phyloP scores from a whole-genome alignment of 2,797 vertebrate species.

The Mustela erminea region DNA sequence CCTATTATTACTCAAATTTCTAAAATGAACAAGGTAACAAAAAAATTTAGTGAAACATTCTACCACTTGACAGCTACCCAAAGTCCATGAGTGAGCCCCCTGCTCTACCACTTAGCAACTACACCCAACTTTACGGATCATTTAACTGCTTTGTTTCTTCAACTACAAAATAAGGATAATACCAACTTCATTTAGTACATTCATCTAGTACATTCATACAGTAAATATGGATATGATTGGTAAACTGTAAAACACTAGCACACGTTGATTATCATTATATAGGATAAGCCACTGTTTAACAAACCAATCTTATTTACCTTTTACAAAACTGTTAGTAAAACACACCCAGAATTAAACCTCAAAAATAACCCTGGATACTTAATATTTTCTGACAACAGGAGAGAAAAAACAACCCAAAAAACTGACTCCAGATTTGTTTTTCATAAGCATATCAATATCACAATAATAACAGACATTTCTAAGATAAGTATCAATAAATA shows the following conservation, averaged over 20 bases:
- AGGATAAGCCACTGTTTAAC: not conserved
- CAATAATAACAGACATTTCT: not conserved
- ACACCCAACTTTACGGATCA: not conserved
- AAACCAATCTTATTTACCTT: slow-evolving; percentile 33
- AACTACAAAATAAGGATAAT: slow-evolving; percentile 35
- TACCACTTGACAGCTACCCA: slow-evolving; percentile 17
- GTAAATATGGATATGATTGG: not conserved
- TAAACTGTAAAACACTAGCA: slow-evolving; percentile 4
- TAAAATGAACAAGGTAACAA: slow-evolving; percentile 82
- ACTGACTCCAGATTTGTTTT: not conserved
- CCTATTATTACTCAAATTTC: slow-evolving; percentile 98
- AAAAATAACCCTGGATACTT: slow-evolving; percentile 18
- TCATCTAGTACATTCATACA: not conserved
- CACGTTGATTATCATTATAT: not conserved
- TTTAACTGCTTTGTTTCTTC: slow-evolving; percentile 52
- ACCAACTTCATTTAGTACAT: not conserved
- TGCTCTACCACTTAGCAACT: not conserved
- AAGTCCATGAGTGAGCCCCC: not conserved
- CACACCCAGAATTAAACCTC: slow-evolving; percentile 42
- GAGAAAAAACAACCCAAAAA: not conserved
- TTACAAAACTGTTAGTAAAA: slow-evolving; percentile 32
- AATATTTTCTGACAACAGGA: slow-evolving; percentile 48
- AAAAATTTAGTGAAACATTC: slow-evolving; percentile 38
- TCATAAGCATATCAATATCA: slow-evolving; percentile 54
- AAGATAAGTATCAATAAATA: not conserved